Percentiles rank a stretch among this genome's conserved stretches.
Evolutionary conservation across 2,888 invertebrate species (phyloP).

Genomic region (Tholera decimalis): DNA sequence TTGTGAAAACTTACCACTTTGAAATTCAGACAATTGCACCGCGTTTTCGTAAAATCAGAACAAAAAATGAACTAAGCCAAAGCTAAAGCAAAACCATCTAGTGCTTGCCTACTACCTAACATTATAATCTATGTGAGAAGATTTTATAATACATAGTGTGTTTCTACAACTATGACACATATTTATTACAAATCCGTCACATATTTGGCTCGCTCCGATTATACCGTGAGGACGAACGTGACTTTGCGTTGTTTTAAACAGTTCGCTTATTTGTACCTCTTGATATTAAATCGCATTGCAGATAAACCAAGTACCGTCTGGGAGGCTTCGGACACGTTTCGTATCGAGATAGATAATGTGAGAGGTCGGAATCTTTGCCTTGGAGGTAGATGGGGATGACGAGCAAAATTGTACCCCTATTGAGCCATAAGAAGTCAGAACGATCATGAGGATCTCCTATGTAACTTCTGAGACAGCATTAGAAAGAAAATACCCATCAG

Average conservation of each 20-base stretch:
- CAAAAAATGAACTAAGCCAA: background rate
- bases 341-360: constrained; percentile 13
- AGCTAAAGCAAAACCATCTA: background rate
- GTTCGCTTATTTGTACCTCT: constrained; percentile 26
- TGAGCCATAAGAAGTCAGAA: background rate
- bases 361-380: constrained; percentile 7
- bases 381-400: background rate
- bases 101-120: background rate
- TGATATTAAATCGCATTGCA: constrained; percentile 32
- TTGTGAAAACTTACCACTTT: background rate
- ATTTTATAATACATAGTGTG: background rate
- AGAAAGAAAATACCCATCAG: background rate
- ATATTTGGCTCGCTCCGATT: constrained; percentile 50
- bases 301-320: constrained; percentile 35
- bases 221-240: constrained; percentile 53
- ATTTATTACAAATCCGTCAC: constrained; percentile 43
- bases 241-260: constrained; percentile 37
- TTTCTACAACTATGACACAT: background rate
- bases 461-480: background rate
- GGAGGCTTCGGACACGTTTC: constrained; percentile 33
- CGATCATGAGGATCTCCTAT: background rate
- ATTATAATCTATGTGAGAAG: background rate
- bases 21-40: background rate
- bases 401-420: background rate
- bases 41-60: background rate